These are phyloP conservation scores for Julus scanicus DNA, from an alignment of 2,888 invertebrate species.

Conservation along the genomic window DNA sequence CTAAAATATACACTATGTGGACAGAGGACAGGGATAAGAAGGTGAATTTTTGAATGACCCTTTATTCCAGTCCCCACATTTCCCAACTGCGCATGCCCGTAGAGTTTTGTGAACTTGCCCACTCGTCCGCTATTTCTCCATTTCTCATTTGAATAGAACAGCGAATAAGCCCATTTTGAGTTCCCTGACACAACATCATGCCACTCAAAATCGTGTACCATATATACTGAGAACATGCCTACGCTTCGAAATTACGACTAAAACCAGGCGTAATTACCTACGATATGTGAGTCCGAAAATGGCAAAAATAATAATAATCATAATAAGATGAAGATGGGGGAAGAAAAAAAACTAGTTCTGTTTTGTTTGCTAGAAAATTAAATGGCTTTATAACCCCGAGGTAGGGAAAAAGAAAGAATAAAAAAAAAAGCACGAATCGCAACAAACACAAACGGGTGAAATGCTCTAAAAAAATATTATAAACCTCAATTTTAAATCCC, in stretches of 20 bases:
- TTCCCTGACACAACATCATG: not conserved
- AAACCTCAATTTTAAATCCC: conserved; percentile 10
- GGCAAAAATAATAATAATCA: not conserved
- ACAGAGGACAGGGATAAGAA: too few relatives aligned
- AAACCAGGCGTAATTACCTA: not conserved
- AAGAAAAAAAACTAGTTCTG: not conserved
- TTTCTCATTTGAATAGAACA: conserved; percentile 7
- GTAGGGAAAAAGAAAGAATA: not conserved
- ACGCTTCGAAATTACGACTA: not conserved
- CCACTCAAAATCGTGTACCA: not conserved
- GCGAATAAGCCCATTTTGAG: not conserved
- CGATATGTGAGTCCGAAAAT: not conserved
- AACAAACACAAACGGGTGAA: not conserved
- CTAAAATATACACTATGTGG: too few relatives aligned
- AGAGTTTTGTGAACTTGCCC: not conserved
- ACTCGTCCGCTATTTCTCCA: not conserved
- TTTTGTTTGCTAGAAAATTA: conserved; percentile 20
- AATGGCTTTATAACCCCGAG: conserved; percentile 38
- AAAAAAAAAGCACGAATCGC: not conserved
- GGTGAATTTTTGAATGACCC: too few relatives aligned
- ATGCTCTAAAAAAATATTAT: not conserved
- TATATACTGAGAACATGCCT: not conserved
- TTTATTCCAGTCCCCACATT: too few relatives aligned
- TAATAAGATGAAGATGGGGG: conserved; percentile 31
- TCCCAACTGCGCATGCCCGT: not conserved